Base-by-base conservation (phyloP, 2,797 vertebrate species). In the Rallus crepitans region DNA sequence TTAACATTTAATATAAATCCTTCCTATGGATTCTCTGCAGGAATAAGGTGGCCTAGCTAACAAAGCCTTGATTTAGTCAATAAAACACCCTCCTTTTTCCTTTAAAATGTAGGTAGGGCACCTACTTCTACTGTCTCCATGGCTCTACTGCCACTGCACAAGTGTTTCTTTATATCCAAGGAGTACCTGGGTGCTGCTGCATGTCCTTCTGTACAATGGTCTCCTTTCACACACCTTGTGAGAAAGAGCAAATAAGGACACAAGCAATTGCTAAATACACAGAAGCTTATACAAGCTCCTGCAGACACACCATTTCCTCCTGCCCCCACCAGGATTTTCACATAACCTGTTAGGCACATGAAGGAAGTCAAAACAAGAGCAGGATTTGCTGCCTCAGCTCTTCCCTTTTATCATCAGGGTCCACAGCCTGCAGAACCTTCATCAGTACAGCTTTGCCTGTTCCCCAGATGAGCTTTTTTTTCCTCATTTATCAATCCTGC, bases 1-100 rank as follows among this genome's bases (percentile, higher is more conserved):
- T 89, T 68, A 84, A 78, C 48, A 40, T 71, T 87, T 84, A 95
- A 64, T 89, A 84, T 79, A 79, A 95, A 90, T 70, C 31, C 70
- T 94, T 90, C 77, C 25, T 88, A 65, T 1, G 0, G 75, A 94
- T 93, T 94, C 71, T 82, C 82, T 87, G 71, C 79, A 94, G 93
- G 64, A 96, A 89, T 89, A 87, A 87, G 48, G 60, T 87, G 90
- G 80, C 90, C 88, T 96, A 82, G 66, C 90, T 94, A 89, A 89
- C 66, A 93, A 91, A 91, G 53, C 63, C 85, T 94, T 87, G 85
- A 78, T 90, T 88, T 94, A 40, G 78, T 90, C 59, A 63, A 60
- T 73, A 73, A 57, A 85, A 79, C 37, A 53, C 30, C 64, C 15
- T 78, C 39, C 18, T 79, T 82, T 83, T 87, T 27, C 17, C 72